A percentile compares a stretch with the other conserved stretches of the same genome.
These are phyloP conservation scores for Myopa testacea DNA, from an alignment of 2,888 invertebrate genomes.

Conservation along the genomic window DNA sequence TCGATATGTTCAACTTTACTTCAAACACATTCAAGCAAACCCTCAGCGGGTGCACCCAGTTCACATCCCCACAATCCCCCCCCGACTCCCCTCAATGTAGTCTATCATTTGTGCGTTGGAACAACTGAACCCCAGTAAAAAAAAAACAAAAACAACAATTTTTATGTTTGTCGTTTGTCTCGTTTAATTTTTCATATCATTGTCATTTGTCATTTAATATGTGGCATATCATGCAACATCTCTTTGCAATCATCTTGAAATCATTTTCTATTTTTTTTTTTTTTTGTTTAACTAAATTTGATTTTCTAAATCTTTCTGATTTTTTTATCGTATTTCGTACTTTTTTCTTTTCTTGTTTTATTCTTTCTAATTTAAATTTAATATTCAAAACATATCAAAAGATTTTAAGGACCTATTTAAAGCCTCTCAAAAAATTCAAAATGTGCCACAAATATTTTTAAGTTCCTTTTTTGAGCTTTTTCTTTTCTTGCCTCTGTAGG, in stretches of 20 bases:
- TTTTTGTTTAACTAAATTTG: not conserved
- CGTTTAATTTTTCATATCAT: slow-evolving; percentile 42
- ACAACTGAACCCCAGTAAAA: slow-evolving; percentile 48
- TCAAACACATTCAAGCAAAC: slow-evolving; percentile 57
- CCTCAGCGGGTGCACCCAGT: slow-evolving; percentile 43
- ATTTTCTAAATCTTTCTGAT: slow-evolving; percentile 68
- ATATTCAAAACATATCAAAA: slow-evolving; percentile 10
- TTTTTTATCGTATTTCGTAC: slow-evolving; percentile 54
- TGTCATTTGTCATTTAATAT: not conserved
- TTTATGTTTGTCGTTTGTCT: slow-evolving; percentile 49
- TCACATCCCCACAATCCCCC: slow-evolving; percentile 65
- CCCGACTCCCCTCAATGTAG: slow-evolving; percentile 68
- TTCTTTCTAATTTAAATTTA: slow-evolving; percentile 36
- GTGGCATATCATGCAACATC: slow-evolving; percentile 9
- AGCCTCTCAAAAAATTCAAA: slow-evolving; percentile 42
- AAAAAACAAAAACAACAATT: slow-evolving; percentile 50
- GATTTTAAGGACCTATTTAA: not conserved
- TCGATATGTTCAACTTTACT: slow-evolving; percentile 53
- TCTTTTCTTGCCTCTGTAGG: slow-evolving; percentile 66
- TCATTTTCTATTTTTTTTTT: slow-evolving; percentile 42
- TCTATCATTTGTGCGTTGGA: slow-evolving; percentile 68
- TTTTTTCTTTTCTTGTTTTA: slow-evolving; percentile 32
- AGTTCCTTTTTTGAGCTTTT: slow-evolving; percentile 65
- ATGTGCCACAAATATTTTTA: slow-evolving; percentile 40
- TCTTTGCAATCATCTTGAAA: too few species aligned